Evolutionary conservation across 2,113 vertebrate species (phyloP), one percentile per base, ranked within the genome.

Genomic region (Plotosus lineatus): DNA sequence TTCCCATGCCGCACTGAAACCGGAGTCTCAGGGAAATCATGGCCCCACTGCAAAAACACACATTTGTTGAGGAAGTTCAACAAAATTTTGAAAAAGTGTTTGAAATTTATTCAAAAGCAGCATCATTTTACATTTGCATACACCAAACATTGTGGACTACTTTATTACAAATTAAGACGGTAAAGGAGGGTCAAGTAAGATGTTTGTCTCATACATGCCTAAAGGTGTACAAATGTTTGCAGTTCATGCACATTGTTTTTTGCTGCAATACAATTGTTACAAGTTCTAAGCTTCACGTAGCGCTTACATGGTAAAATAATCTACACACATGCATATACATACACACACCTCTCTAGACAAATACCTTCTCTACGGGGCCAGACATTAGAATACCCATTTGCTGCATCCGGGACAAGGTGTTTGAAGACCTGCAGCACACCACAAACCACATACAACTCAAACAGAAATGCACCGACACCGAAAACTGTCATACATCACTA

Each of bases 301-400:
- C 23, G 21, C 28, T 46, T 1, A 17, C 14, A 46, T 44, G n/a
- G n/a, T n/a, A n/a, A n/a, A n/a, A n/a, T n/a, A n/a, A n/a, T n/a
- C n/a, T n/a, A n/a, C n/a, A n/a, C n/a, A n/a, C n/a, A n/a, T n/a
- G n/a, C n/a, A n/a, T n/a, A n/a, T n/a, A n/a, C n/a, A n/a, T n/a
- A n/a, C n/a, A n/a, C n/a, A n/a, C n/a, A n/a, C n/a, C n/a, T n/a
- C n/a, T n/a, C n/a, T n/a, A n/a, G 21, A 51, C 36, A 38, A 60
- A 88, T 94, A 98, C 97, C 94, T 97, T 98, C 83, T 94, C 94
- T 50, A 97, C 90, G 0, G 91, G 90, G 79, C 94, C 95, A 48
- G 91, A 86, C 77, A 97, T 87, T 8, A 93, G 89, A 33, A 94
- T 83, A 28, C 89, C 89, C 86, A 94, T 72, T 15, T 91, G 93